Evolutionary conservation across 2,113 vertebrate species (phyloP).

Genomic region (Solenodon paradoxus): DNA sequence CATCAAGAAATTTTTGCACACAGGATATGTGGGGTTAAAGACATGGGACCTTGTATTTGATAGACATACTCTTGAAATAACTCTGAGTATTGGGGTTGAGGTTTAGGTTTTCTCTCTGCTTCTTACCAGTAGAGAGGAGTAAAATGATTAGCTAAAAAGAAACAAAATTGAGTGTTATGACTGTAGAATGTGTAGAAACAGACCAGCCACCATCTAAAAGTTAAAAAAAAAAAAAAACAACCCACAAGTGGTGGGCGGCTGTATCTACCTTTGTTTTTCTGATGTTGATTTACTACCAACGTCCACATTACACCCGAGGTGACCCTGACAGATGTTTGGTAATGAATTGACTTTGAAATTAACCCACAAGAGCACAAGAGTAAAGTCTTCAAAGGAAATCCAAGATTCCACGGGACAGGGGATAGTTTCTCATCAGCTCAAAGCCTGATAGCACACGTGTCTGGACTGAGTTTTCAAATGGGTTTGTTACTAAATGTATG

Average conservation of each 20-base stretch:
- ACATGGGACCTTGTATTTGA: not conserved
- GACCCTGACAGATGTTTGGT: slow-evolving; percentile 73
- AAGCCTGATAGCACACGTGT: slow-evolving; percentile 52
- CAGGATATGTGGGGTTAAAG: not conserved
- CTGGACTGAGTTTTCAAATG: slow-evolving; percentile 49
- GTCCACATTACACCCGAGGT: slow-evolving; percentile 57
- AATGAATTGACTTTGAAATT: slow-evolving; percentile 76
- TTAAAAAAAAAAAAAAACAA: slow-evolving; percentile 56
- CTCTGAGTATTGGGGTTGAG: not conserved
- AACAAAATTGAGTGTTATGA: slow-evolving; percentile 39
- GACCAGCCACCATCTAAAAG: too few species aligned
- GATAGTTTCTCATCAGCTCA: slow-evolving; percentile 49
- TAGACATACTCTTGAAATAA: not conserved
- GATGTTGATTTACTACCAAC: slow-evolving; percentile 64
- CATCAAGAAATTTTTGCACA: not conserved
- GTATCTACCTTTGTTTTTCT: slow-evolving; percentile 71
- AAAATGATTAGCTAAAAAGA: not conserved
- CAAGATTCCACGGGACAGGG: slow-evolving; percentile 15
- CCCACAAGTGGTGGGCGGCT: too few species aligned
- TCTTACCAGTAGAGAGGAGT: not conserved
- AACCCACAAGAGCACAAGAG: slow-evolving; percentile 65
- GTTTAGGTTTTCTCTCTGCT: not conserved
- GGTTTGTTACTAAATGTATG: slow-evolving; percentile 44
- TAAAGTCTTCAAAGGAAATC: slow-evolving; percentile 59
- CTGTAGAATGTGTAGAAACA: not conserved